Evolutionary conservation across 2,797 vertebrate species (phyloP).

Genomic region (Vireo griseus): DNA sequence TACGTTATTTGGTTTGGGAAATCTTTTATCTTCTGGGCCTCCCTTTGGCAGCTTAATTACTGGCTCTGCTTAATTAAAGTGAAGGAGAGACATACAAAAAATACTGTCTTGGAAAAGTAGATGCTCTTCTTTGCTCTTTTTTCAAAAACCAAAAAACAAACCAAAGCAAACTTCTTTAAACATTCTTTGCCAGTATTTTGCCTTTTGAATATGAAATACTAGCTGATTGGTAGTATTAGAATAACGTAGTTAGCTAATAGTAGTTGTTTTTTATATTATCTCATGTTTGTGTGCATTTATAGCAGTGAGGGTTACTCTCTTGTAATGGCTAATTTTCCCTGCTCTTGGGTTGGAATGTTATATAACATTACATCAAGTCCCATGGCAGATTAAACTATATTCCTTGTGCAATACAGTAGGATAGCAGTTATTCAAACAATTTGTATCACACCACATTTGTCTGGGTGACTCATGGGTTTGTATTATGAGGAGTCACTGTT

Average conservation of each 20-base stretch:
- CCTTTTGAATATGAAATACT: not conserved
- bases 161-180: not conserved
- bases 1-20: not conserved
- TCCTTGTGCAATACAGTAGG: not conserved
- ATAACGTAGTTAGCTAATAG: not conserved
- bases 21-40: not conserved
- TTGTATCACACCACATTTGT: not conserved
- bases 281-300: not conserved
- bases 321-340: not conserved
- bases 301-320: not conserved
- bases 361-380: not conserved
- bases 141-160: not conserved
- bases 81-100: not conserved
- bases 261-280: not conserved
- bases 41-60: not conserved
- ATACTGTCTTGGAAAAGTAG: not conserved
- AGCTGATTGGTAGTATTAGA: not conserved
- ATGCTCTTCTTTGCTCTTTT: not conserved
- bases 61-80: not conserved
- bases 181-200: not conserved
- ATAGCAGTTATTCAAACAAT: constrained; percentile 11
- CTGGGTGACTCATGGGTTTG: not conserved
- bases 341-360: not conserved
- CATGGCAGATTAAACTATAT: not conserved
- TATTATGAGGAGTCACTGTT: not conserved